Conservation (phyloP, 2,113 vertebrate species). For the Halcyon senegalensis region DNA sequence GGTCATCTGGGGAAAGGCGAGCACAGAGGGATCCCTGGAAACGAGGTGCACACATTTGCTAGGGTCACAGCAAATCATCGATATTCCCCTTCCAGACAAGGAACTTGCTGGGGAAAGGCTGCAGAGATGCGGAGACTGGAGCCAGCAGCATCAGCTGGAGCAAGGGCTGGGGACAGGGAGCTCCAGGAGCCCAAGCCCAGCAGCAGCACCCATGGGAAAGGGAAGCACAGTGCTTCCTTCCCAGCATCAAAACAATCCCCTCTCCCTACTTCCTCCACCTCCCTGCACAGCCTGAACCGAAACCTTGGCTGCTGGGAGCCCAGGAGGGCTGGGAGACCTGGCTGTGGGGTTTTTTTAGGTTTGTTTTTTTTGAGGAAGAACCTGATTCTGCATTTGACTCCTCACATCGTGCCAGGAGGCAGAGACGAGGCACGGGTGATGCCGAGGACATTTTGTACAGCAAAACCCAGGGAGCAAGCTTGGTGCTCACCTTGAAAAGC, state of each 20-base stretch:
- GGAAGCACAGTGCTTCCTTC: not conserved
- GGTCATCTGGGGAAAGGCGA: not conserved
- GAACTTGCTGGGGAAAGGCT: not conserved
- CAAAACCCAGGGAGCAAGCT: not conserved
- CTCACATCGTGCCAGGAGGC: not conserved
- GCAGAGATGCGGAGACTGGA: not conserved
- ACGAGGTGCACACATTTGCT: fast-evolving
- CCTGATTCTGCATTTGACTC: not conserved
- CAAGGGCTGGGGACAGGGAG: not conserved
- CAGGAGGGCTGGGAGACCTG: not conserved
- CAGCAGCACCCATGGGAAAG: not conserved
- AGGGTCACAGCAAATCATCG: not conserved
- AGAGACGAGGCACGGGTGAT: not conserved
- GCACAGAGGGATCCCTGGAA: not conserved
- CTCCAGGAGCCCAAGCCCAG: not conserved
- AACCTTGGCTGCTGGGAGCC: not conserved
- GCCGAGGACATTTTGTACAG: not conserved
- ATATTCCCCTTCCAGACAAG: not conserved
- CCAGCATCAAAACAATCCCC: not conserved
- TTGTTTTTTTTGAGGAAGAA: not conserved
- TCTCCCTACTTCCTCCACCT: not conserved
- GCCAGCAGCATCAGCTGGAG: not conserved
- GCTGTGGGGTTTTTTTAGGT: not conserved
- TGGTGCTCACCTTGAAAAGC: not conserved
- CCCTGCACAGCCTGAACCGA: not conserved